A percentile compares a stretch with the other conserved stretches of the same genome.
Evolutionary conservation across 2,888 invertebrate genomes (phyloP).

Genomic region (Onchidella celtica): DNA sequence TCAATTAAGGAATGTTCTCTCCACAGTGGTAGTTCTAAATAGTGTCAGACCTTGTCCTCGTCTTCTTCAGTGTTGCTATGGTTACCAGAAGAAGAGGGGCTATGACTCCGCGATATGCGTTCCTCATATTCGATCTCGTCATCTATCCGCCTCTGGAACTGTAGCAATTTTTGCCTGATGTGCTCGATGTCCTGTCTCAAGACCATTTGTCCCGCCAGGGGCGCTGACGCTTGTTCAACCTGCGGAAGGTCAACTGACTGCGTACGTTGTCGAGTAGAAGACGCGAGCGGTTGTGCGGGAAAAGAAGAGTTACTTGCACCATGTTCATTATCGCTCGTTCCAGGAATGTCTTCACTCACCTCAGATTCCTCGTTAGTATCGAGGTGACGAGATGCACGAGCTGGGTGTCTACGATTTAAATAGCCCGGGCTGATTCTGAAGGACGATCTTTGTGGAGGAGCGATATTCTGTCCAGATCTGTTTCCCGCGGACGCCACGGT

Average conservation of each 20-base stretch:
- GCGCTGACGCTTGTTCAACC: background rate
- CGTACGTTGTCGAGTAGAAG: background rate
- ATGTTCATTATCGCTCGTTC: background rate
- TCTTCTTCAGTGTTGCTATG: background rate
- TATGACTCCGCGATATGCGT: background rate
- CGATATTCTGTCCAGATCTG: background rate
- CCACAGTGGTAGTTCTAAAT: background rate
- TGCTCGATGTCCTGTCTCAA: constrained; percentile 2
- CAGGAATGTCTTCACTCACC: background rate
- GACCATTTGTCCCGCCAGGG: background rate
- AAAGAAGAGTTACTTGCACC: background rate
- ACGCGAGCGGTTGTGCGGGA: background rate
- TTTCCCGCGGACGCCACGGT: background rate
- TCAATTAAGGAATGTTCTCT: background rate
- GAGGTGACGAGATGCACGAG: background rate
- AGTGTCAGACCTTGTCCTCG: background rate
- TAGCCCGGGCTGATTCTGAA: background rate
- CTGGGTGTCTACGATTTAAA: background rate
- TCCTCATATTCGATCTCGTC: background rate
- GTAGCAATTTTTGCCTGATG: constrained; percentile 11
- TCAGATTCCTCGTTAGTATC: background rate
- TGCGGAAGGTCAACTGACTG: background rate
- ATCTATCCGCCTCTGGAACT: constrained; percentile 30
- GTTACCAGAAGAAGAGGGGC: background rate
- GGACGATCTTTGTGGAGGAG: background rate